A percentile compares a stretch with the other conserved stretches of the same genome.
Evolutionary conservation across 1,140 invertebrate genomes (phyloP).

Genomic region (Atopsyche davidsoni): DNA sequence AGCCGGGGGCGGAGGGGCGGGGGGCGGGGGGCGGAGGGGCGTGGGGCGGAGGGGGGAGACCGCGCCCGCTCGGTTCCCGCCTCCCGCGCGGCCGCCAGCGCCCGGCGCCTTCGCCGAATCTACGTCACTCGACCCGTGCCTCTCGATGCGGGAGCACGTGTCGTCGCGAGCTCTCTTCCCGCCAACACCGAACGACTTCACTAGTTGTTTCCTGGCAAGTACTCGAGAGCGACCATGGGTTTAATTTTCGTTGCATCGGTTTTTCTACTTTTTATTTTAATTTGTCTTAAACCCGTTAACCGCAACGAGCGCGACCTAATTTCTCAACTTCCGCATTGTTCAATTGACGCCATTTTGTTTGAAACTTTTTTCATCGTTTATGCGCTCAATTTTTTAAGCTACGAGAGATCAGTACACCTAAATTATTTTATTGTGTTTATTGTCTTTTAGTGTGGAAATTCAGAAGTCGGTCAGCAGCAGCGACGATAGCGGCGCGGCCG

Average conservation of each 20-base stretch:
- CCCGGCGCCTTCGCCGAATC: background rate
- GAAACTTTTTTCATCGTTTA: constrained; percentile 7
- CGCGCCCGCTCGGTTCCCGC: constrained; percentile 5
- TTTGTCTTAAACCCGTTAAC: too few relatives aligned
- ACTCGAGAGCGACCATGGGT: too few relatives aligned
- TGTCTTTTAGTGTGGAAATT: background rate
- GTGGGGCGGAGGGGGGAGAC: background rate
- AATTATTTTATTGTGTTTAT: background rate
- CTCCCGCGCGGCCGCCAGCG: background rate
- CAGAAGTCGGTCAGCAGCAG: background rate
- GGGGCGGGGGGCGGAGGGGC: background rate
- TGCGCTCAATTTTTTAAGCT: too few relatives aligned
- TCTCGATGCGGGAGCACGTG: too few relatives aligned
- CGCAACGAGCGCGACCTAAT: constrained; percentile 17
- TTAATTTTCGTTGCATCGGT: background rate
- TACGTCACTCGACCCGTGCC: background rate
- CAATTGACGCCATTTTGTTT: constrained; percentile 10
- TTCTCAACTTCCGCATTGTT: constrained; percentile 14
- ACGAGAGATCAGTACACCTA: too few relatives aligned
- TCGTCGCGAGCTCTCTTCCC: too few relatives aligned
- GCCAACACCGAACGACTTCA: too few relatives aligned
- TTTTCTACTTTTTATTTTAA: background rate
- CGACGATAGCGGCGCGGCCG: background rate
- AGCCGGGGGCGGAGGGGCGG: background rate
- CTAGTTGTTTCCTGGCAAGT: too few relatives aligned